Evolutionary conservation across 1,140 invertebrate species (phyloP).

Genomic region (Dreissena polymorpha): DNA sequence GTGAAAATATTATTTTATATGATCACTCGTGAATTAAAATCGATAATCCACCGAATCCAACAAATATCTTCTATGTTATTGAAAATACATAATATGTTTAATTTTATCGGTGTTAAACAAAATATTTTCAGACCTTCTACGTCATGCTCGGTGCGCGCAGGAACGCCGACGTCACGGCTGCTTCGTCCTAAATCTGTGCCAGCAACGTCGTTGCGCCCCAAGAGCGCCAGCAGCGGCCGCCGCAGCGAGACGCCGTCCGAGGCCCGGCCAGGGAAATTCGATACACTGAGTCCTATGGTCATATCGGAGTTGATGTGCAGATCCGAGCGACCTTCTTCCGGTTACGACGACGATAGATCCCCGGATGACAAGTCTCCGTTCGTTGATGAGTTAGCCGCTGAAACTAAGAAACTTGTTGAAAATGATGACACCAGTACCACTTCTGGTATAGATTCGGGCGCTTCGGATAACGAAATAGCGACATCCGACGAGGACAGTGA

Average conservation of each 20-base stretch:
- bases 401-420: conserved; percentile 39
- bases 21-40: too few species aligned
- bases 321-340: conserved; percentile 23
- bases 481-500: conserved; percentile 64
- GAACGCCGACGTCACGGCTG: background rate
- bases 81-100: too few species aligned
- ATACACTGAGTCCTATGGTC: conserved; percentile 63
- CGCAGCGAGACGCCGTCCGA: conserved; percentile 58
- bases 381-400: conserved; percentile 26
- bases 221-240: background rate
- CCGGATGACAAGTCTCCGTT: conserved; percentile 40
- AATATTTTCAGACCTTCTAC: conserved; percentile 45
- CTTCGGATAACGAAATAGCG: conserved; percentile 62
- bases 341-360: conserved; percentile 43
- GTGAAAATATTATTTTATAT: too few species aligned
- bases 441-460: conserved; percentile 69
- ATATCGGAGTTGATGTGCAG: conserved; percentile 59
- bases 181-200: conserved; percentile 49
- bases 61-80: too few species aligned
- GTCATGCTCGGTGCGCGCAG: conserved; percentile 39
- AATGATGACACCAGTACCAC: conserved; percentile 68
- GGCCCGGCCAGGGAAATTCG: conserved; percentile 64
- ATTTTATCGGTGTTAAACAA: too few species aligned
- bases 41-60: too few species aligned
- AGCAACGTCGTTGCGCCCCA: conserved; percentile 30